Evolutionary conservation across 2,888 invertebrate species (phyloP).

Genomic region (Zygogramma bicolorata): DNA sequence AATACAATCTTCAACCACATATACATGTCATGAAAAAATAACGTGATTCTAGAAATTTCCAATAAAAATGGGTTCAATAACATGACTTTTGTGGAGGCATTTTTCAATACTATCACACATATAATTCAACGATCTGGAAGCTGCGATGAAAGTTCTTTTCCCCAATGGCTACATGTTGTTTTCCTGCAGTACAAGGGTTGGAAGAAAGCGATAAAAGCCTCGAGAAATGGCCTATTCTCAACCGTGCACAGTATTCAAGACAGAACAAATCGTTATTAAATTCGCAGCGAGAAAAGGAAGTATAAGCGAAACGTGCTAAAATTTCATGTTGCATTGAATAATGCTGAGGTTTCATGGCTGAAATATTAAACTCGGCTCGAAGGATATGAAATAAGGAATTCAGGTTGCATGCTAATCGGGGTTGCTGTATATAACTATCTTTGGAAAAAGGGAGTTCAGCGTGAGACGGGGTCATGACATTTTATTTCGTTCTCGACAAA

Average conservation of each 20-base stretch:
- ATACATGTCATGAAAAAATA: not conserved
- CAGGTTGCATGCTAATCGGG: not conserved
- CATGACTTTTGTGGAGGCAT: too few species aligned
- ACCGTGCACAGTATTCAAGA: slow-evolving; percentile 1
- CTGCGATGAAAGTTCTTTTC: not conserved
- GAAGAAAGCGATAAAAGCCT: not conserved
- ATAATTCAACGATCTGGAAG: not conserved
- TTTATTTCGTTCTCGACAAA: too few species aligned
- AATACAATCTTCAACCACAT: too few species aligned
- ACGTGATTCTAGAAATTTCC: too few species aligned
- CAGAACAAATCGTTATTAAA: slow-evolving; percentile 22
- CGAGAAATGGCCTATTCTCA: not conserved
- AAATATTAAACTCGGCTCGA: slow-evolving; percentile 7
- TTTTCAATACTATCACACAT: not conserved
- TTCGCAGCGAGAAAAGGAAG: slow-evolving; percentile 17
- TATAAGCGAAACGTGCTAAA: slow-evolving; percentile 29
- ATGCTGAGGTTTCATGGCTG: slow-evolving; percentile 24
- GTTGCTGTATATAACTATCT: not conserved
- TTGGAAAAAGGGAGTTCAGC: not conserved
- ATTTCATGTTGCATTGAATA: slow-evolving; percentile 29
- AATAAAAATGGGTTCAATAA: too few species aligned
- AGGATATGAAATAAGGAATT: slow-evolving; percentile 12
- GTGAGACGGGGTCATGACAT: not conserved
- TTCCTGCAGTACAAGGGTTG: not conserved
- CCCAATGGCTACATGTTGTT: not conserved